phyloP scores from a whole-genome alignment of 2,113 vertebrate genomes.

The Indicator indicator region DNA sequence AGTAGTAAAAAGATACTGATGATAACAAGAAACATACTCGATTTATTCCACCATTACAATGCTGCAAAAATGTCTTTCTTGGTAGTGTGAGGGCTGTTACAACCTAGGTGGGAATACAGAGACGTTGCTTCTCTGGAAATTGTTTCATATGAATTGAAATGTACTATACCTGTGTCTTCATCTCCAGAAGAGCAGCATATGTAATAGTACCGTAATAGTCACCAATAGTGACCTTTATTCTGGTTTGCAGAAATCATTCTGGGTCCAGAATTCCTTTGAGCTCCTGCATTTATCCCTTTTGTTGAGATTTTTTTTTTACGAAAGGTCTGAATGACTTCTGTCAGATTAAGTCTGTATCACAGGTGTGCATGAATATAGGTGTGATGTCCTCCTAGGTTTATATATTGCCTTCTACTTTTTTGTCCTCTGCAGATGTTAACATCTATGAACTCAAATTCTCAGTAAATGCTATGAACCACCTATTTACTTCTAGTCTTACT shows the following conservation, averaged over 20 bases:
- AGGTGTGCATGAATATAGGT: not conserved
- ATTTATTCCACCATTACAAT: not conserved
- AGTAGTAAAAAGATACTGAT: not conserved
- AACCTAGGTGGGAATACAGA: not conserved
- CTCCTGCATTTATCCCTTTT: not conserved
- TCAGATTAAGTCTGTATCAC: not conserved
- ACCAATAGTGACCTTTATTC: not conserved
- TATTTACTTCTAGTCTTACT: not conserved
- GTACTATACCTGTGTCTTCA: not conserved
- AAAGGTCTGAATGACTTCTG: not conserved
- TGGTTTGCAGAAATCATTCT: not conserved
- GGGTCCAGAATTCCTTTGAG: not conserved
- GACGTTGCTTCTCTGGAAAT: not conserved
- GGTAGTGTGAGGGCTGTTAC: not conserved
- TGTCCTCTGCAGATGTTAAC: not conserved
- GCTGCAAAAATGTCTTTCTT: not conserved
- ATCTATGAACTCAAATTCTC: not conserved
- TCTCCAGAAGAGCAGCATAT: not conserved
- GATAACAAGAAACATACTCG: not conserved
- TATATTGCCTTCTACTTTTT: not conserved
- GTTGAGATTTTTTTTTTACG: not conserved
- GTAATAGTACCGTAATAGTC: not conserved
- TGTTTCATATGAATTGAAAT: not conserved
- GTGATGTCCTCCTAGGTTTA: not conserved
- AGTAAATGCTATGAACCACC: not conserved